Evolutionary conservation across 2,113 vertebrate genomes (phyloP).

Genomic region (Bucco capensis): DNA sequence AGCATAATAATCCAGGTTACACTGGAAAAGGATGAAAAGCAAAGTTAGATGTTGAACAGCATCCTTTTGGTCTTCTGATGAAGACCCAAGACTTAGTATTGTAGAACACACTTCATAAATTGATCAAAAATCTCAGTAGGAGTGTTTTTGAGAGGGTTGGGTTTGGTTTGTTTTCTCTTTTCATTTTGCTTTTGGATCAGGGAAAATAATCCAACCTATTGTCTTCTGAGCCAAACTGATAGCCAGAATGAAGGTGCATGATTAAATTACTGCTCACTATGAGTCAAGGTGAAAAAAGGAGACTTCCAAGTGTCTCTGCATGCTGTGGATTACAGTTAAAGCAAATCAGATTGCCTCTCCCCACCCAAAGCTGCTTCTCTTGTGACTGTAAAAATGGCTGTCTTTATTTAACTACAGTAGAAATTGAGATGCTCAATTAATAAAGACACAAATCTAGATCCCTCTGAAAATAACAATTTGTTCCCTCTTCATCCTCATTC

Average conservation of each 20-base stretch:
- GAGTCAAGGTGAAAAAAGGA: background rate
- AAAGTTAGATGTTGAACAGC: background rate
- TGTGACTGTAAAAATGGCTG: background rate
- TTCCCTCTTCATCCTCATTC: background rate
- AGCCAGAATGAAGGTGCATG: background rate
- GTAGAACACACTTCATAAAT: background rate
- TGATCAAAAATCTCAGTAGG: background rate
- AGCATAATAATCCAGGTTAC: background rate
- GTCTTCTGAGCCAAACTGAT: background rate
- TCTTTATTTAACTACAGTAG: background rate
- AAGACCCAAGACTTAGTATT: background rate
- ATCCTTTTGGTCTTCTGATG: background rate
- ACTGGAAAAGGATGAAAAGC: background rate
- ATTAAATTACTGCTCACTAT: background rate
- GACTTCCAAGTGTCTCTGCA: background rate
- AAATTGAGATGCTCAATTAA: background rate
- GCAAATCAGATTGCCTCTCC: background rate
- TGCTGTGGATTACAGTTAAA: background rate
- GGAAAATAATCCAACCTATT: background rate
- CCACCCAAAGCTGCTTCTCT: background rate
- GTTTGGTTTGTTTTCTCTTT: background rate
- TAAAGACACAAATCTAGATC: accelerated
- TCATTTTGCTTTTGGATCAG: no score
- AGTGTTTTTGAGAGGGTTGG: no score
- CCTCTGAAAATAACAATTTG: background rate